phyloP scores from a whole-genome alignment of 2,113 vertebrate genomes.

The Aviceda subcristata region DNA sequence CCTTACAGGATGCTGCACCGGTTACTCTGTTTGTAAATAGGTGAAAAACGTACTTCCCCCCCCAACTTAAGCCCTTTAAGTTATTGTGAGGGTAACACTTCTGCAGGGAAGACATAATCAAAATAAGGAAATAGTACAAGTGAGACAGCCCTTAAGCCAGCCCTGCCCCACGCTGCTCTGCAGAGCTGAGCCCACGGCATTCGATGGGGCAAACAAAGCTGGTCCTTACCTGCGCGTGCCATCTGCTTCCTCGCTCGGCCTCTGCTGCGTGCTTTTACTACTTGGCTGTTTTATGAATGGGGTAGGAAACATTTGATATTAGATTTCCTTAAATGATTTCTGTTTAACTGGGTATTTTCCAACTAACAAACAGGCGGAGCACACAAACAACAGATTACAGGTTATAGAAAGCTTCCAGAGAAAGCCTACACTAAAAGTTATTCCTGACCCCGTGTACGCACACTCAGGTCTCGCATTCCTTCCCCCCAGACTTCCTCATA shows the following conservation, averaged over 20 bases:
- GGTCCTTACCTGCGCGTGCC: neutral
- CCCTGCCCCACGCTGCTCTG: neutral
- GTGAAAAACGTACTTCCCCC: neutral
- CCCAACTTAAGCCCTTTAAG: too few species aligned
- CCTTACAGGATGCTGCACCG: accelerated
- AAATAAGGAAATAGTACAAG: accelerated
- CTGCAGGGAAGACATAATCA: neutral
- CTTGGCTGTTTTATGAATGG: neutral
- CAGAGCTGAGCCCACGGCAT: neutral
- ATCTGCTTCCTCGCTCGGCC: neutral
- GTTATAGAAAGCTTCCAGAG: neutral
- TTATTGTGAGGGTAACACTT: accelerated
- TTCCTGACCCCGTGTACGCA: accelerated
- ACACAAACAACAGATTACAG: accelerated
- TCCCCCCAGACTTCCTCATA: neutral
- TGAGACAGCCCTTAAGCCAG: neutral
- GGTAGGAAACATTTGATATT: neutral
- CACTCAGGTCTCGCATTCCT: accelerated
- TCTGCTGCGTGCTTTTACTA: accelerated
- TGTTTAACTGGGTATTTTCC: neutral
- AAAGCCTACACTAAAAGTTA: accelerated
- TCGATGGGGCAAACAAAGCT: neutral
- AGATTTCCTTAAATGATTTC: neutral
- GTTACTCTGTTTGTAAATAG: accelerated
- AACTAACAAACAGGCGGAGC: neutral